Percentiles rank a stretch among this genome's conserved stretches.
Conservation (phyloP, 2,888 invertebrate species). For the Lottia scabra region DNA sequence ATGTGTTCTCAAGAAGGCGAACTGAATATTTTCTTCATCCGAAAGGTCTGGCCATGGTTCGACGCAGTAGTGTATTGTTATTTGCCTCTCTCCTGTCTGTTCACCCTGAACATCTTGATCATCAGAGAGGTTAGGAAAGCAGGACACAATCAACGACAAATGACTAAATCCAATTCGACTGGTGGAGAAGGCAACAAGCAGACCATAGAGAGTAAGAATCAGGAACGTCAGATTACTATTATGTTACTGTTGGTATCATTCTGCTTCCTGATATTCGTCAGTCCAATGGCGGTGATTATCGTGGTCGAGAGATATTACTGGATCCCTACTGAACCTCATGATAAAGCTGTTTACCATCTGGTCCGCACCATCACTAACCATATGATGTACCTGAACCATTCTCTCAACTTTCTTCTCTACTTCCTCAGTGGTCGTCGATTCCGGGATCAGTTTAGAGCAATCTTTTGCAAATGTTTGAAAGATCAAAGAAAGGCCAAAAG, state of each 20-base stretch:
- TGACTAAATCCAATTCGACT: not conserved
- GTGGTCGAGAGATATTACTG: slow-evolving; percentile 22
- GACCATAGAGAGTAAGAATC: not conserved
- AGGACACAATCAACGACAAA: not conserved
- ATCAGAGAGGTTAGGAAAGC: slow-evolving; percentile 14
- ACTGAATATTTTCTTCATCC: slow-evolving; percentile 6
- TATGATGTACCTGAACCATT: slow-evolving; percentile 28
- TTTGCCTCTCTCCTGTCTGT: slow-evolving; percentile 14
- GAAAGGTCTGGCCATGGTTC: slow-evolving; percentile 27
- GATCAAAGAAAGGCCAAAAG: no score
- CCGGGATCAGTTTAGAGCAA: slow-evolving; percentile 10
- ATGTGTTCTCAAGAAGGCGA: slow-evolving; percentile 9
- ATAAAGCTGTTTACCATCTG: slow-evolving; percentile 22
- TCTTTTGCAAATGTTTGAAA: slow-evolving; percentile 1
- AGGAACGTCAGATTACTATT: slow-evolving; percentile 19
- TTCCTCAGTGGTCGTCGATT: slow-evolving; percentile 22
- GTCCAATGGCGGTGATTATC: slow-evolving; percentile 27
- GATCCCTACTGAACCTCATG: slow-evolving; percentile 8
- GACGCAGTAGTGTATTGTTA: slow-evolving; percentile 25
- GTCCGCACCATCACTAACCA: slow-evolving; percentile 23
- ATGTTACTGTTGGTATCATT: slow-evolving; percentile 26
- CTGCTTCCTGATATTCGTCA: slow-evolving; percentile 24
- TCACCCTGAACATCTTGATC: slow-evolving; percentile 22
- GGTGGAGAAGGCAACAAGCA: not conserved
- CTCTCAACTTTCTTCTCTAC: slow-evolving; percentile 28